A percentile compares a stretch with the other conserved stretches of the same genome.
phyloP scores from a whole-genome alignment of 2,888 invertebrate genomes.

The Tipula vernalis region DNA sequence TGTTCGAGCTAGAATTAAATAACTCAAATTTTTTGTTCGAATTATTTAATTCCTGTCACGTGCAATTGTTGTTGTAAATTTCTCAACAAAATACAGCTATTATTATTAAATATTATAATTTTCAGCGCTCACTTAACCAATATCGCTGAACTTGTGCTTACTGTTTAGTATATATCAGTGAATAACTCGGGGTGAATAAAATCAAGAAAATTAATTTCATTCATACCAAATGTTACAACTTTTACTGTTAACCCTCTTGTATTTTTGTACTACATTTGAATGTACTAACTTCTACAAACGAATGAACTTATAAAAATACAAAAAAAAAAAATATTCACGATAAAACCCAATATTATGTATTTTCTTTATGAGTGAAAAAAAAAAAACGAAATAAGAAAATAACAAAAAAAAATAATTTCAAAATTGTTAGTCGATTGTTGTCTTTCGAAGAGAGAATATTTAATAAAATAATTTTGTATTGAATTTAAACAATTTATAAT shows the following conservation, averaged over 20 bases:
- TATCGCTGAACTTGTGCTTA: not conserved
- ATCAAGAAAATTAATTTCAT: not conserved
- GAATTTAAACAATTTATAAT: not conserved
- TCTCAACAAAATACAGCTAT: no score
- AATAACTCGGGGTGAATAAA: not conserved
- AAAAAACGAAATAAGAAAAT: not conserved
- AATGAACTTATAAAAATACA: not conserved
- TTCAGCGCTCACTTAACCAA: not conserved
- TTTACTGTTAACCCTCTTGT: not conserved
- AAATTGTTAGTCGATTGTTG: not conserved
- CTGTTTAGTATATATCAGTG: not conserved
- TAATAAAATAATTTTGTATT: not conserved
- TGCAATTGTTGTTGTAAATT: no score
- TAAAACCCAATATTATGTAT: not conserved
- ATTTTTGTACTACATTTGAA: not conserved
- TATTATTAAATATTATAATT: not conserved
- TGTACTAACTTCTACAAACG: not conserved
- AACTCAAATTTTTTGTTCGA: no score
- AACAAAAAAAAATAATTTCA: not conserved
- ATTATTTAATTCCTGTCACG: no score
- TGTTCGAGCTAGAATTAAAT: no score
- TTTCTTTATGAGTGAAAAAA: not conserved
- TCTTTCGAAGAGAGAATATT: not conserved
- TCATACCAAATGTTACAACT: not conserved
- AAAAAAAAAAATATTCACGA: not conserved